Base-by-base conservation (phyloP, 2,888 invertebrate genomes). In the Laspeyria flexula region DNA sequence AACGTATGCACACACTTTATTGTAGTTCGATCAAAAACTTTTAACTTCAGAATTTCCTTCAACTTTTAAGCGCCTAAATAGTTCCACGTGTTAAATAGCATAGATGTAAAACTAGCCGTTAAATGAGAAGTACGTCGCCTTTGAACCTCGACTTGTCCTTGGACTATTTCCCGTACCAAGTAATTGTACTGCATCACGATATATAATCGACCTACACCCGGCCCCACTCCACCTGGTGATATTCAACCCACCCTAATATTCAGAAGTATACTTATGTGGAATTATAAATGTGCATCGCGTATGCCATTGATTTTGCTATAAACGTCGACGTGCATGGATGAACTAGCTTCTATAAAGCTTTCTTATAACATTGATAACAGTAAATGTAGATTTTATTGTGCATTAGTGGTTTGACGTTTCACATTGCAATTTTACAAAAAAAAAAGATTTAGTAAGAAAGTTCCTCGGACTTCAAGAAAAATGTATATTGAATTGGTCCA, bases 171-270 rank as follows among this genome's bases (percentile, higher is more conserved):
- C 77, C 69, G 72, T 72, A 64, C 65, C 61, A 61, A 79, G 86
- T 90, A 90, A 90, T 90, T 85, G 86, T 83, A 83, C 83, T 84
- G 81, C 83, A 88, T 81, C 90, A 90, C 90, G 90, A 70, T 67
- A 87, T 75, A 73, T 73, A 75, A 74, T 75, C 73, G 75, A 77
- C 73, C 79, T 70, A 60, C 64, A 73, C 69, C 67, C 56, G 63
- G 43, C 59, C 65, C 60, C 71, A 35, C 43, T 38, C 46, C 41
- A 53, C 56, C 59, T 61, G 55, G 60, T 64, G 38, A 52, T 52
- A 49, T 45, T 43, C 9, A 35, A 25, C n/a, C 13, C 25, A 27
- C 25, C 13, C 25, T 15, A 1, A 15, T 25, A n/a, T 39, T 39
- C 13, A 27, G 44, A 64, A 39, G 42, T 27, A 42, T 52, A 57